Base-by-base conservation (phyloP, 2,888 invertebrate species). In the Luperina testacea region DNA sequence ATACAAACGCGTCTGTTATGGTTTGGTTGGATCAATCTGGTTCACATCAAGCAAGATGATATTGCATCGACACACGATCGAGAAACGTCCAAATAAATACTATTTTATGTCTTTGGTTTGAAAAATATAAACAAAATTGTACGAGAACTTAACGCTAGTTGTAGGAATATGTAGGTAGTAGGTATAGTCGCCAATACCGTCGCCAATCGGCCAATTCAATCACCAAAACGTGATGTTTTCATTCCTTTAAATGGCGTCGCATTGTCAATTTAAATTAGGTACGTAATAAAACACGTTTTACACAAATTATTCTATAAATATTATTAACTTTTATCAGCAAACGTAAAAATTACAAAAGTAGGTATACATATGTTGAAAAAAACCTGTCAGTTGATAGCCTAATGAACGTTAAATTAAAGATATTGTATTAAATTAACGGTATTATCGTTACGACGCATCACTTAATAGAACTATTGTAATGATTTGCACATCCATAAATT, bases 171-270 rank as follows among this genome's bases (percentile, higher is more conserved):
- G 48, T 77, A 57, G 13, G 5, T 42, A 57, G 48, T 57, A 38
- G 17, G 11, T n/a, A 24, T 13, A 57, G 42, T 71, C 53, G 38
- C 42, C 51, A 73, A 48, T 48, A 72, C 72, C 79, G 74, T 78
- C 73, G 57, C 79, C 70, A 86, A 82, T 86, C 74, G 61, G 32
- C 68, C 70, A 81, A 78, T 82, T 82, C 74, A 81, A 84, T 88
- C 77, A 78, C 67, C 64, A 72, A 84, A 81, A 88, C 81, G 81
- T 85, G 87, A 87, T 87, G 78, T 79, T 84, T 86, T 81, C 48
- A 84, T 81, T 87, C 64, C 75, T 69, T 78, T 78, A 74, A 85
- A 70, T 77, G 65, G 72, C 76, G 61, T 75, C 48, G 69, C 64
- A 78, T 84, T 73, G 79, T 86, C 64, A 80, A 77, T 86, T 75